Conservation (phyloP, 1,140 invertebrate species). For the Nephotettix cincticeps region DNA sequence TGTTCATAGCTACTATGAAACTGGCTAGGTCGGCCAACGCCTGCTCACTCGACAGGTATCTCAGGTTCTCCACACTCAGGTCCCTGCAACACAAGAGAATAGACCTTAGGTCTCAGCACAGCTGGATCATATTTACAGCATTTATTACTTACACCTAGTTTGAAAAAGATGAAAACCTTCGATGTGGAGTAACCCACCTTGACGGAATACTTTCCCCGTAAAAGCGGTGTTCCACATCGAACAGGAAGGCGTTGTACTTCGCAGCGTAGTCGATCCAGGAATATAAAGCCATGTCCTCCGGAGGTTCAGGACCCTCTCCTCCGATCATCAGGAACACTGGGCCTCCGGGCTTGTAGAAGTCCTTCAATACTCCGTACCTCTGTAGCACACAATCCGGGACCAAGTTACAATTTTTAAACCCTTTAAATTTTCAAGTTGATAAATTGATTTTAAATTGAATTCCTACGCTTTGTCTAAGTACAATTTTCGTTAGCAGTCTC, state of each 20-base stretch:
- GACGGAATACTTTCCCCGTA: constrained; percentile 92
- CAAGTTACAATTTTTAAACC: no score
- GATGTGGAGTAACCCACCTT: constrained; percentile 49
- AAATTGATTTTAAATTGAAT: no score
- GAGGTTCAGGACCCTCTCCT: constrained; percentile 68
- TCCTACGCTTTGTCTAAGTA: no score
- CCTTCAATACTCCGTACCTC: constrained; percentile 77
- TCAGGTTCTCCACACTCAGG: constrained; percentile 73
- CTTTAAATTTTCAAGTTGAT: no score
- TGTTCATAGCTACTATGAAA: constrained; percentile 72
- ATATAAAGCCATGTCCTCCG: constrained; percentile 55
- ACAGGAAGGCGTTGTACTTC: constrained; percentile 73
- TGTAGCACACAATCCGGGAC: no score
- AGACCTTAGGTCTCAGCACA: no score
- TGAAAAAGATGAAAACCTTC: no score
- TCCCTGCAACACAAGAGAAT: no score
- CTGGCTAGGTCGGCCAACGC: constrained; percentile 83
- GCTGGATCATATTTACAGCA: no score
- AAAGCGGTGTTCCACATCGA: constrained; percentile 87
- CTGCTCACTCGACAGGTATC: constrained; percentile 80
- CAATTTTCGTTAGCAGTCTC: no score
- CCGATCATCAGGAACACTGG: constrained; percentile 90
- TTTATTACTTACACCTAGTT: no score
- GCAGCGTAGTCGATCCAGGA: constrained; percentile 78
- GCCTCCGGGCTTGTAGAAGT: constrained; percentile 63